Percentiles rank a stretch among this genome's conserved stretches.
phyloP scores from a whole-genome alignment of 64 coral and sea anemone species.

The Platygyra sinensis region DNA sequence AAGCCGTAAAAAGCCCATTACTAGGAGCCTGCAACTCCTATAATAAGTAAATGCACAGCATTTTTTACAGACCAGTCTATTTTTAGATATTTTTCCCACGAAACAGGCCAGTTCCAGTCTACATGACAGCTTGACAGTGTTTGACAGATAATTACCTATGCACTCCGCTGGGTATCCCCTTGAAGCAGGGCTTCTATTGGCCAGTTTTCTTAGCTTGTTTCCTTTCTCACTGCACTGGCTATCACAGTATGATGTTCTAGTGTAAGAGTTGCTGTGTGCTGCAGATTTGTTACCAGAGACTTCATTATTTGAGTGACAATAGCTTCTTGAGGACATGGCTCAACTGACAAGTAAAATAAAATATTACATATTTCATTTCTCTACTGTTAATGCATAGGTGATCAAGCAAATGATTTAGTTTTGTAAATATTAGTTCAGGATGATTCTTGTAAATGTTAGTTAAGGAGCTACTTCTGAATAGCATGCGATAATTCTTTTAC shows the following conservation, averaged over 20 bases:
- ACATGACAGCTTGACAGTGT: too few relatives aligned
- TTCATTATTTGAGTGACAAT: neutral
- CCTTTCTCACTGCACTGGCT: neutral
- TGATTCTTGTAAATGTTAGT: too few relatives aligned
- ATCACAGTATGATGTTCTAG: neutral
- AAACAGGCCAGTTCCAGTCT: too few relatives aligned
- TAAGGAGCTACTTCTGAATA: too few relatives aligned
- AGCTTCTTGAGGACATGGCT: neutral
- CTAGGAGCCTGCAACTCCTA: too few relatives aligned
- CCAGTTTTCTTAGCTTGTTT: neutral
- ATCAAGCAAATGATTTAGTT: neutral
- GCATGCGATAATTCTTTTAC: too few relatives aligned
- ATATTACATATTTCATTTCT: neutral
- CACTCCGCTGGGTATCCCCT: slow-evolving; percentile 66
- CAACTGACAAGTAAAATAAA: neutral
- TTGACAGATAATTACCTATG: slow-evolving; percentile 42
- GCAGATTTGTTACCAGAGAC: neutral
- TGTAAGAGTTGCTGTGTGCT: neutral
- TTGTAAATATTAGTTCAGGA: too few relatives aligned
- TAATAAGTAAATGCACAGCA: too few relatives aligned
- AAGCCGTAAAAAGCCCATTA: too few relatives aligned
- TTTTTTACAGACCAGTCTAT: too few relatives aligned
- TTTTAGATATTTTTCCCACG: too few relatives aligned
- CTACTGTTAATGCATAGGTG: neutral
- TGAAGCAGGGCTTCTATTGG: slow-evolving; percentile 63